These are phyloP conservation scores for Microcebus tavaratra DNA, from an alignment of 2,113 vertebrate genomes.

Conservation along the genomic window DNA sequence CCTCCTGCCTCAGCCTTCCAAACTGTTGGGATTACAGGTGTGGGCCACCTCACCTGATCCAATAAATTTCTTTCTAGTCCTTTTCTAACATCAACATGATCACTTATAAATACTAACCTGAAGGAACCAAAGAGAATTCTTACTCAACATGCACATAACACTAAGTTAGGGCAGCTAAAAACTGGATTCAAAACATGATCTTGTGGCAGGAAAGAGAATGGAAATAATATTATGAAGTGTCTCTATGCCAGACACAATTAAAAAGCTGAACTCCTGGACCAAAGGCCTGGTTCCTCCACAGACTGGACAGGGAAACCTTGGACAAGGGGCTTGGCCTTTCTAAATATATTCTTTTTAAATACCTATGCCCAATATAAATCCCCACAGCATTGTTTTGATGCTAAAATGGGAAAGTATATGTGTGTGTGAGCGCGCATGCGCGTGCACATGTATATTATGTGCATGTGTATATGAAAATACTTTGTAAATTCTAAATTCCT, in stretches of 20 bases:
- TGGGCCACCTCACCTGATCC: not conserved
- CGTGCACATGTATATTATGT: not conserved
- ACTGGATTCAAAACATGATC: not conserved
- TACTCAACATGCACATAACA: not conserved
- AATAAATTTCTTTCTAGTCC: not conserved
- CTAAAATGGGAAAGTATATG: not conserved
- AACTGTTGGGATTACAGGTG: not conserved
- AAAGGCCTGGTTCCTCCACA: not conserved
- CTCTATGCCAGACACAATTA: not conserved
- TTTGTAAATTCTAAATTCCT: slow-evolving; percentile 31
- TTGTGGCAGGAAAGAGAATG: not conserved
- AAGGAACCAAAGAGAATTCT: slow-evolving; percentile 26
- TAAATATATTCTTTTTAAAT: not conserved
- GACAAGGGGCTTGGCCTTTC: not conserved
- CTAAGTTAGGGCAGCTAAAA: not conserved
- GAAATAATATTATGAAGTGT: not conserved
- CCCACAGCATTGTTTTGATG: slow-evolving; percentile 17
- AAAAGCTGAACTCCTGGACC: not conserved
- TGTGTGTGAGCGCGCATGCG: not conserved
- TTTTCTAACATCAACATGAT: not conserved
- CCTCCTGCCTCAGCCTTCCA: not conserved
- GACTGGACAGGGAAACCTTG: not conserved
- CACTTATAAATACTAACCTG: not conserved
- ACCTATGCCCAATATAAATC: not conserved
- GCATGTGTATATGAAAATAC: not conserved